A percentile compares a stretch with the other conserved stretches of the same genome.
Evolutionary conservation across 2,888 invertebrate species (phyloP).

Genomic region (Diaphora mendica): DNA sequence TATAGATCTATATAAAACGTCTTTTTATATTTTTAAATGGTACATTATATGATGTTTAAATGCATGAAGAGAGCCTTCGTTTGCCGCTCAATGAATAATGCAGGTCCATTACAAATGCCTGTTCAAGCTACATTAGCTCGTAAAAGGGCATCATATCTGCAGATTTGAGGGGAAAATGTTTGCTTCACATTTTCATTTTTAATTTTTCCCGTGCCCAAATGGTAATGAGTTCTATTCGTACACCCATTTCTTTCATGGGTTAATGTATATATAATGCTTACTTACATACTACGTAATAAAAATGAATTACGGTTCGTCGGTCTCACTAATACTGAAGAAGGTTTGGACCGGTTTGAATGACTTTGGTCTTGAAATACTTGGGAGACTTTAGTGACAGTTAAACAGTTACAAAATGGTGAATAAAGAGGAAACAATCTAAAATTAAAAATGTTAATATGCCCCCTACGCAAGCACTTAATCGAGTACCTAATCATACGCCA

Average conservation of each 20-base stretch:
- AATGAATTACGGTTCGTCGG: too few relatives aligned
- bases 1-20: not conserved
- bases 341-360: too few relatives aligned
- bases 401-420: too few relatives aligned
- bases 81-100: slow-evolving; percentile 33
- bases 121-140: slow-evolving; percentile 36
- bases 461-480: too few relatives aligned
- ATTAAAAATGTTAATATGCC: too few relatives aligned
- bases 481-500: too few relatives aligned
- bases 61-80: slow-evolving; percentile 8
- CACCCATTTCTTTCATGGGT: not conserved
- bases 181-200: slow-evolving; percentile 7
- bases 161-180: slow-evolving; percentile 17
- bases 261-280: not conserved
- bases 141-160: slow-evolving; percentile 24
- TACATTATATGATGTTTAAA: not conserved
- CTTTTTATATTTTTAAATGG: not conserved
- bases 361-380: too few relatives aligned
- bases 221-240: not conserved
- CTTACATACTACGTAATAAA: too few relatives aligned
- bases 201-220: not conserved
- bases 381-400: too few relatives aligned
- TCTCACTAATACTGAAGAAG: too few relatives aligned
- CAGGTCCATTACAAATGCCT: slow-evolving; percentile 28
- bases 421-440: too few relatives aligned